A percentile compares a stretch with the other conserved stretches of the same genome.
Conservation (phyloP, 1,140 invertebrate genomes). For the Diabrotica undecimpunctata region DNA sequence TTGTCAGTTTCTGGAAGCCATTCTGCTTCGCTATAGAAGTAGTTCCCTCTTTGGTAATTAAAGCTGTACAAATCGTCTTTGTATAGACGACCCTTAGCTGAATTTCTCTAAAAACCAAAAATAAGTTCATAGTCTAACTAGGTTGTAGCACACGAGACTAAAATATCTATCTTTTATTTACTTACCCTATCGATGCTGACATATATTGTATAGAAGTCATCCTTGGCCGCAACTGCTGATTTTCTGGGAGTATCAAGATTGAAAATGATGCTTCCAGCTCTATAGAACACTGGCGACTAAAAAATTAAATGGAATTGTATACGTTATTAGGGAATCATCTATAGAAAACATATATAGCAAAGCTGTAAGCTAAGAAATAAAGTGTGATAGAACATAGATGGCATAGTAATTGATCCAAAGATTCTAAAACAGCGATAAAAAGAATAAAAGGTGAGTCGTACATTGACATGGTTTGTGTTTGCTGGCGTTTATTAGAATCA, state of each 20-base stretch:
- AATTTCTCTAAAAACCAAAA: neutral
- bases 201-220: slow-evolving; percentile 86
- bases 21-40: neutral
- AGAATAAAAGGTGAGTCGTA: too few species aligned
- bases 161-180: neutral
- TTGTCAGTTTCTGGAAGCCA: neutral
- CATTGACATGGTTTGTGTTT: too few species aligned
- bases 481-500: too few species aligned
- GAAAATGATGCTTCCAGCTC: slow-evolving; percentile 87
- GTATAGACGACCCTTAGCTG: neutral
- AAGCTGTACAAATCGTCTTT: slow-evolving; percentile 4
- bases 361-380: too few species aligned
- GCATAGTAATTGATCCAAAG: too few species aligned
- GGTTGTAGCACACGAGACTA: neutral
- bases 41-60: neutral
- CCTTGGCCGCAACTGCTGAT: slow-evolving; percentile 74
- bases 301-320: slow-evolving; percentile 26
- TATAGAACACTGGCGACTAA: slow-evolving; percentile 88
- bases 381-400: too few species aligned
- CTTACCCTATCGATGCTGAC: slow-evolving; percentile 62
- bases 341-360: too few species aligned
- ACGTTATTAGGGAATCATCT: neutral
- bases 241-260: slow-evolving; percentile 83
- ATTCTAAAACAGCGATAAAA: too few species aligned
- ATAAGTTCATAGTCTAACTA: neutral